Evolutionary conservation across 2,888 invertebrate species (phyloP).

Genomic region (Trichacis sp.): DNA sequence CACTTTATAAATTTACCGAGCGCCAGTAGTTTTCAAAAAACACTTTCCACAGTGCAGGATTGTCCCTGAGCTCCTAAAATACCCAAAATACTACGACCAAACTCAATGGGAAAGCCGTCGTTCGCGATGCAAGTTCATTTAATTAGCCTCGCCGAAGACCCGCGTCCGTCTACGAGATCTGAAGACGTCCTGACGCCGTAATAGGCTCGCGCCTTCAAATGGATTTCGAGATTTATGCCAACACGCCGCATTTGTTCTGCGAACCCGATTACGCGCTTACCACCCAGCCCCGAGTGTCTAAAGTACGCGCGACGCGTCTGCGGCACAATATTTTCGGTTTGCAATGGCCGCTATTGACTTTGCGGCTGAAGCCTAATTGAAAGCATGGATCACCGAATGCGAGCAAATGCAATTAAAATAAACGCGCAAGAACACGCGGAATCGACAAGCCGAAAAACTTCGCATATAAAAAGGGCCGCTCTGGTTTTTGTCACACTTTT

Average conservation of each 20-base stretch:
- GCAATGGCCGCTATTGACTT: slow-evolving; percentile 33
- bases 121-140: slow-evolving; percentile 60
- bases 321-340: slow-evolving; percentile 43
- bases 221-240: slow-evolving; percentile 69
- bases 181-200: slow-evolving; percentile 54
- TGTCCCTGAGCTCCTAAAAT: too few relatives aligned
- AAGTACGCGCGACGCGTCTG: slow-evolving; percentile 39
- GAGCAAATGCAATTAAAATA: slow-evolving; percentile 35
- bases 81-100: too few relatives aligned
- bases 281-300: slow-evolving; percentile 43
- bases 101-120: too few relatives aligned
- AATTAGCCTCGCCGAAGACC: slow-evolving; percentile 59
- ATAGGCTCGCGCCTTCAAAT: slow-evolving; percentile 67
- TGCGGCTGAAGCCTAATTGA: slow-evolving; percentile 41
- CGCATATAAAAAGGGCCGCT: neutral
- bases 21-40: too few relatives aligned
- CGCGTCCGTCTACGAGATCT: slow-evolving; percentile 42
- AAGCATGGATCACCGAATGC: slow-evolving; percentile 42
- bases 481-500: neutral
- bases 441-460: slow-evolving; percentile 17
- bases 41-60: too few relatives aligned
- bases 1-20: too few relatives aligned
- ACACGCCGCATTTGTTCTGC: slow-evolving; percentile 66
- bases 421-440: slow-evolving; percentile 19
- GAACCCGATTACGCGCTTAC: slow-evolving; percentile 50